A percentile compares a stretch with the other conserved stretches of the same genome.
Evolutionary conservation across 2,113 vertebrate genomes (phyloP).

Genomic region (Empidonax traillii): DNA sequence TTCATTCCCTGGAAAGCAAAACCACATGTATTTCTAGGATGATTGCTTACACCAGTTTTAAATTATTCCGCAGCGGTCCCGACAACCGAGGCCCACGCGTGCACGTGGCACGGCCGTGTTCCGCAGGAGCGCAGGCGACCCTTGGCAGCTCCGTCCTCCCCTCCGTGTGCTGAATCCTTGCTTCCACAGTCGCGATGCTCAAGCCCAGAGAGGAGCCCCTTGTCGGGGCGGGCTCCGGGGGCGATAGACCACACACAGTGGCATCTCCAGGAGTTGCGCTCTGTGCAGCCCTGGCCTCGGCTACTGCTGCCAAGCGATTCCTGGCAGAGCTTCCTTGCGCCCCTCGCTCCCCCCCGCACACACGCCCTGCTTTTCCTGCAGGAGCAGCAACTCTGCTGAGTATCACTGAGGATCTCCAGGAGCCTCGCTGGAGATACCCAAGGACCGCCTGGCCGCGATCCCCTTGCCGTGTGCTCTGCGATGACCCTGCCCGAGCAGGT

Average conservation of each 20-base stretch:
- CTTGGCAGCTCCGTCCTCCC: accelerated
- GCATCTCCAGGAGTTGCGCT: accelerated
- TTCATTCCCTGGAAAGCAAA: not conserved
- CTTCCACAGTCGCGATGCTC: not conserved
- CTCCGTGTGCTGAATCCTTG: accelerated
- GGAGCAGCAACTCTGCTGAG: not conserved
- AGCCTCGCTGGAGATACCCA: not conserved
- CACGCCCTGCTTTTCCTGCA: not conserved
- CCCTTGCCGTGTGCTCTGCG: not conserved
- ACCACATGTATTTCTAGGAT: accelerated
- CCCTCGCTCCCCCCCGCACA: not conserved
- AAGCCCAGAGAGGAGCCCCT: accelerated
- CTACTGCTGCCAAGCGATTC: accelerated
- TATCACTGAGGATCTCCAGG: not conserved
- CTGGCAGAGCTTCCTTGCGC: not conserved
- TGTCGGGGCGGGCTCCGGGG: not conserved
- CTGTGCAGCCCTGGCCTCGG: not conserved
- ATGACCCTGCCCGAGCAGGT: not conserved
- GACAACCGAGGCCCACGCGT: accelerated
- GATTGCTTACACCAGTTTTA: no score
- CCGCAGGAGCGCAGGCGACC: accelerated
- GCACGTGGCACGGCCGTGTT: accelerated
- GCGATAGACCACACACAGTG: not conserved
- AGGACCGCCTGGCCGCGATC: not conserved
- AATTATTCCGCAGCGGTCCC: accelerated